These are phyloP conservation scores for Silurus glanis DNA, from an alignment of 2,113 vertebrate genomes.

Conservation along the genomic window DNA sequence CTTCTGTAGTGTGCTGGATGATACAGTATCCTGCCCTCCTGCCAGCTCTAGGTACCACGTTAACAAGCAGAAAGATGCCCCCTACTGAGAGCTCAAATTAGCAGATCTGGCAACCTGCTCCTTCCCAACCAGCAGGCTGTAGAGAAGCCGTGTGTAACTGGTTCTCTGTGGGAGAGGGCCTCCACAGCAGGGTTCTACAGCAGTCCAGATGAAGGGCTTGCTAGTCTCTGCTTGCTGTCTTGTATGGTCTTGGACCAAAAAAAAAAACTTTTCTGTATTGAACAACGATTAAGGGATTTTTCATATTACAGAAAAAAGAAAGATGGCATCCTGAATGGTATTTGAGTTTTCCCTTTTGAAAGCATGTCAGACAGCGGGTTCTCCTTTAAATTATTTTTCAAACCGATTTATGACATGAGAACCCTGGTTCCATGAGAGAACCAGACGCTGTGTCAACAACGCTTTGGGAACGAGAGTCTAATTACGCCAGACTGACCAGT, in stretches of 20 bases:
- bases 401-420: no score
- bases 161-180: conserved; percentile 41
- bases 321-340: neutral
- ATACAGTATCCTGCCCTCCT: conserved; percentile 10
- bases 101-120: conserved; percentile 43
- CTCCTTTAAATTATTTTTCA: no score
- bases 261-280: neutral
- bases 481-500: no score
- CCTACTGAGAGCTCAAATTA: conserved; percentile 47
- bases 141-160: conserved; percentile 42
- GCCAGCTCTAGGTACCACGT: conserved; percentile 11
- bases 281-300: neutral
- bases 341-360: no score
- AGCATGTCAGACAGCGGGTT: no score
- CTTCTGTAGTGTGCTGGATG: neutral
- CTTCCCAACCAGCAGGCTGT: conserved; percentile 34
- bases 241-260: neutral
- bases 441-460: no score
- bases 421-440: no score
- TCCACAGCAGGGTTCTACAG: conserved; percentile 35
- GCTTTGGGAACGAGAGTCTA: no score
- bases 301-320: neutral
- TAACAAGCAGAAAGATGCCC: conserved; percentile 47
- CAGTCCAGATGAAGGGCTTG: conserved; percentile 33
- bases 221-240: neutral